A percentile compares a stretch with the other conserved stretches of the same genome.
Conservation (phyloP, 1,140 invertebrate genomes). For the Planococcus citri region DNA sequence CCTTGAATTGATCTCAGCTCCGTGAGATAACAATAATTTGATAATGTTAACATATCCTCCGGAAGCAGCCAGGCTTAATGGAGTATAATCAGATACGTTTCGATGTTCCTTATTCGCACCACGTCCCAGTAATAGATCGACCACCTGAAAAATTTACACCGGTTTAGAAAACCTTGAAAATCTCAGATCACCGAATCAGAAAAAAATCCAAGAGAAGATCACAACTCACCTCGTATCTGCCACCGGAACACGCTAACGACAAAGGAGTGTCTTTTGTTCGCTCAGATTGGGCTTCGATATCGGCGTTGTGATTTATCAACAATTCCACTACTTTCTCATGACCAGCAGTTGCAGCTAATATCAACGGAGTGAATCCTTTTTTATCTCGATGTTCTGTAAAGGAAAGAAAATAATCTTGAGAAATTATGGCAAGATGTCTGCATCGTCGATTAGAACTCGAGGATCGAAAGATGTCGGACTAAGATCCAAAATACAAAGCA, state of each 20-base stretch:
- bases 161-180: slow-evolving; percentile 20
- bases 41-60: slow-evolving; percentile 99
- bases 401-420: slow-evolving; percentile 31
- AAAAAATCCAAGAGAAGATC: too few relatives aligned
- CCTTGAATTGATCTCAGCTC: slow-evolving; percentile 96
- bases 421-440: not conserved
- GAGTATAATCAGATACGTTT: slow-evolving; percentile 98
- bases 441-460: not conserved
- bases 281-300: slow-evolving; percentile 97
- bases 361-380: slow-evolving; percentile 96
- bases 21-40: slow-evolving; percentile 75
- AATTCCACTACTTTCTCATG: slow-evolving; percentile 91
- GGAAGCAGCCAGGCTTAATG: slow-evolving; percentile 90
- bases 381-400: slow-evolving; percentile 83
- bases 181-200: not conserved
- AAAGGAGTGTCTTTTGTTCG: slow-evolving; percentile 97
- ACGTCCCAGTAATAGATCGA: slow-evolving; percentile 76
- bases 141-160: too few relatives aligned
- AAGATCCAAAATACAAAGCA: slow-evolving; percentile 37
- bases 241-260: slow-evolving; percentile 93
- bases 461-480: not conserved
- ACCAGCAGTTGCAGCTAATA: slow-evolving; percentile 91
- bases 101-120: slow-evolving; percentile 97
- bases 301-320: slow-evolving; percentile 79
- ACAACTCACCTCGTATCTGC: slow-evolving; percentile 69